Evolutionary conservation across 1,140 invertebrate genomes (phyloP).

Genomic region (Protaetia brevitarsis): DNA sequence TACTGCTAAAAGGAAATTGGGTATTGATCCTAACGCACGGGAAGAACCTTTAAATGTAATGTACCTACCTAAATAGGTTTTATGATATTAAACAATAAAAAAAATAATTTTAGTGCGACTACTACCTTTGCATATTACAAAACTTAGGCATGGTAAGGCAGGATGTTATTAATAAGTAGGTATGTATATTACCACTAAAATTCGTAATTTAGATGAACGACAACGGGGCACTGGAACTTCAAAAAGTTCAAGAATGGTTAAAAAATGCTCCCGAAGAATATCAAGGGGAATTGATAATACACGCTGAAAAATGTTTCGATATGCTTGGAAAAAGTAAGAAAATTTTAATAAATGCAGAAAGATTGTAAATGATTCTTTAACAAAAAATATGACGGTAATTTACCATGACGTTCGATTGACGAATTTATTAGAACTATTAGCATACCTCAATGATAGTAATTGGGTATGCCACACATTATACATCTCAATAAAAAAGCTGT

Average conservation of each 20-base stretch:
- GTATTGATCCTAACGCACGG: slow-evolving; percentile 15
- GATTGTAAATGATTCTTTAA: background rate
- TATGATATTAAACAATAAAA: background rate
- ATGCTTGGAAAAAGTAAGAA: background rate
- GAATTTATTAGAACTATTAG: too few relatives aligned
- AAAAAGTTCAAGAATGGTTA: slow-evolving; percentile 6
- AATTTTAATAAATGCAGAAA: background rate
- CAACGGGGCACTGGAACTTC: background rate
- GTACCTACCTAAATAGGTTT: background rate
- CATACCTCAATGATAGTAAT: too few relatives aligned
- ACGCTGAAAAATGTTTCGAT: slow-evolving; percentile 1
- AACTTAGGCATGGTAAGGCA: slow-evolving; percentile 12
- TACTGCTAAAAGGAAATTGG: slow-evolving; percentile 25
- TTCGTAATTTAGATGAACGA: background rate
- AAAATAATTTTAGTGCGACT: slow-evolving; percentile 27
- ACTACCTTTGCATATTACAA: slow-evolving; percentile 25
- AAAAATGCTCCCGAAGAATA: background rate
- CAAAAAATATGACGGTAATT: too few relatives aligned
- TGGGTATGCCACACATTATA: too few relatives aligned
- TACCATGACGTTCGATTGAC: too few relatives aligned
- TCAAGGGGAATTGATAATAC: background rate
- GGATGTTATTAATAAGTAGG: background rate
- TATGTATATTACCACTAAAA: background rate
- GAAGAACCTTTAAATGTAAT: slow-evolving; percentile 16
- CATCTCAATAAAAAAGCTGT: too few relatives aligned